Evolutionary conservation across 2,797 vertebrate species (phyloP).

Genomic region (Sarcoramphus papa): DNA sequence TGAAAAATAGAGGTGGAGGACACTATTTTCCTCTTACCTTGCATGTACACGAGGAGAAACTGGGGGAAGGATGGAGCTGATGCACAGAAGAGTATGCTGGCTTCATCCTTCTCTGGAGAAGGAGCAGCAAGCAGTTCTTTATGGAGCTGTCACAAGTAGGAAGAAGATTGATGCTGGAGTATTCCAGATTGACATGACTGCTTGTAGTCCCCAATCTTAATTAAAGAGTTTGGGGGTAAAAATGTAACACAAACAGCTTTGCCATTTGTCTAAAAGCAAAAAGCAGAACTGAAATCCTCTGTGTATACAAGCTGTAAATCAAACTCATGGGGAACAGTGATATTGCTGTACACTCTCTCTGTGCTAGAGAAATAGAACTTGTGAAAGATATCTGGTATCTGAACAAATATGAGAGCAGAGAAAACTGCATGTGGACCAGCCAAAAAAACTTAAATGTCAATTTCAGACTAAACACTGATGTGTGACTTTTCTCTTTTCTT

Average conservation of each 20-base stretch:
- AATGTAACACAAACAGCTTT: neutral
- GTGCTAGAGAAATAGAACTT: neutral
- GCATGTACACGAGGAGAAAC: neutral
- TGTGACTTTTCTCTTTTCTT: neutral
- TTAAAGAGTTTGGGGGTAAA: neutral
- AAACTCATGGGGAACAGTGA: neutral
- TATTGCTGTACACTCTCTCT: neutral
- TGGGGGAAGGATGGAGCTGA: neutral
- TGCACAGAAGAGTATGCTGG: neutral
- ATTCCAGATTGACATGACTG: neutral
- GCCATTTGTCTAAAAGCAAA: neutral
- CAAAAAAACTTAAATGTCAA: neutral
- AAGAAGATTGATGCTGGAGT: neutral
- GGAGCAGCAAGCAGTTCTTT: neutral
- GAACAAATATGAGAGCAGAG: neutral
- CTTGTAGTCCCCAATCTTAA: neutral
- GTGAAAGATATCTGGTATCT: neutral
- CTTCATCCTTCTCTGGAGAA: neutral
- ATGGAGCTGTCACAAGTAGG: neutral
- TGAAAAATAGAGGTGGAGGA: neutral
- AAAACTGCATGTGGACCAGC: neutral
- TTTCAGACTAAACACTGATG: conserved; percentile 21
- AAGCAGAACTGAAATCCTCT: neutral
- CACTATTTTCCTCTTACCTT: neutral
- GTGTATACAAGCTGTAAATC: neutral